These are phyloP conservation scores for Nemotelus pantherinus DNA, from an alignment of 2,888 invertebrate genomes.

Conservation along the genomic window DNA sequence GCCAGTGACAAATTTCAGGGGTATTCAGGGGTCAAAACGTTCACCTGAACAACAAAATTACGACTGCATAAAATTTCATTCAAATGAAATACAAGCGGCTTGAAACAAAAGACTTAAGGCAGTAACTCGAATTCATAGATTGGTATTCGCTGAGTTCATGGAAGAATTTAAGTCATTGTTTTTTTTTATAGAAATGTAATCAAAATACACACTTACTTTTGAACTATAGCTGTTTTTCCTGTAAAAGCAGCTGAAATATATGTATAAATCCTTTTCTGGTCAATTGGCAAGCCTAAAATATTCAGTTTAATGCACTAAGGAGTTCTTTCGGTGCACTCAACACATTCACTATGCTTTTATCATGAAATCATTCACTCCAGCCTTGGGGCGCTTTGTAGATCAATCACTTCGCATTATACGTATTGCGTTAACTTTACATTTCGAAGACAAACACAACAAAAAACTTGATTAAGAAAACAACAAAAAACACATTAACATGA, in stretches of 20 bases:
- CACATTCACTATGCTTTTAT: slow-evolving; percentile 28
- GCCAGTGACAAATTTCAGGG: slow-evolving; percentile 25
- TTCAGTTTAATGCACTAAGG: not conserved
- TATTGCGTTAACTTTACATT: slow-evolving; percentile 42
- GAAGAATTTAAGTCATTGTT: too few species aligned
- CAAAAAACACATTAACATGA: slow-evolving; percentile 31
- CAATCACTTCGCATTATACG: slow-evolving; percentile 20
- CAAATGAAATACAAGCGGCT: not conserved
- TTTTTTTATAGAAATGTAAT: too few species aligned
- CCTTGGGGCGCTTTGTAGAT: slow-evolving; percentile 15
- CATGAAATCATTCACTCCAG: not conserved
- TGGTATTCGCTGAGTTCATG: too few species aligned
- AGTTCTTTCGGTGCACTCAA: slow-evolving; percentile 20
- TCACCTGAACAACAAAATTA: not conserved
- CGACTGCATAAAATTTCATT: not conserved
- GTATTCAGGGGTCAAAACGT: slow-evolving; percentile 16
- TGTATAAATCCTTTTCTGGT: slow-evolving; percentile 14
- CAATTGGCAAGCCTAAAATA: not conserved
- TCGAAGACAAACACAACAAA: slow-evolving; percentile 30
- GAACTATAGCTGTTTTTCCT: not conserved
- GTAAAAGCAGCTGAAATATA: not conserved
- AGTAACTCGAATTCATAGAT: slow-evolving; percentile 8
- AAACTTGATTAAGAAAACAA: slow-evolving; percentile 38
- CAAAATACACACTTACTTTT: too few species aligned
- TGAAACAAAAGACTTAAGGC: slow-evolving; percentile 29